phyloP scores from a whole-genome alignment of 2,888 invertebrate species.

The Lacanobia wlatinum region DNA sequence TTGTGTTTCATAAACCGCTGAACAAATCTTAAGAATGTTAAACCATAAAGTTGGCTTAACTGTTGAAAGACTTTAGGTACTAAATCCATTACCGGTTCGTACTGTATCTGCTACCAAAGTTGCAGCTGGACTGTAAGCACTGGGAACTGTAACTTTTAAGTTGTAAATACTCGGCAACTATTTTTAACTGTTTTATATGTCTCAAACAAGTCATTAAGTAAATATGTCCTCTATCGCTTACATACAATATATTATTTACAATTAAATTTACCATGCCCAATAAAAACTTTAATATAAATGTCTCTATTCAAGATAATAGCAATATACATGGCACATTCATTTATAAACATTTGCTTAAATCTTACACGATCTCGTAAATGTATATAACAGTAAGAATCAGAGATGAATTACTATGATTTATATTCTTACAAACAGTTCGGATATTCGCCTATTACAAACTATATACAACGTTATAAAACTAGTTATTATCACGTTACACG shows the following conservation, averaged over 20 bases:
- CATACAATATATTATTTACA: conserved; percentile 73
- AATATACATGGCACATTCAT: conserved; percentile 84
- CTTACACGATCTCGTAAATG: conserved; percentile 64
- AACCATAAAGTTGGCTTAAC: conserved; percentile 41
- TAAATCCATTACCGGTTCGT: conserved; percentile 48
- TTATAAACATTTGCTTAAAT: conserved; percentile 75
- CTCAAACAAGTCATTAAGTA: conserved; percentile 69
- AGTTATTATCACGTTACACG: conserved; percentile 91
- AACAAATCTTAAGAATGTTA: conserved; percentile 38
- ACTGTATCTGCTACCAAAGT: conserved; percentile 67
- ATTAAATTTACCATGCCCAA: conserved; percentile 69
- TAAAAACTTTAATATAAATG: conserved; percentile 76
- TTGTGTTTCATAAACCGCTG: conserved; percentile 30
- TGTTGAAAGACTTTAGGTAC: conserved; percentile 43
- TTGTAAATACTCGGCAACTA: conserved; percentile 72
- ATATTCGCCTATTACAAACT: conserved; percentile 80
- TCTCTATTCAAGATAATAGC: conserved; percentile 78
- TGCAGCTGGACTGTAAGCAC: conserved; percentile 76
- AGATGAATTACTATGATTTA: conserved; percentile 74
- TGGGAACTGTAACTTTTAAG: conserved; percentile 70
- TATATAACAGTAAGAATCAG: conserved; percentile 72
- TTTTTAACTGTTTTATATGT: conserved; percentile 69
- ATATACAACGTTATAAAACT: conserved; percentile 86
- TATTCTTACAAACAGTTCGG: conserved; percentile 75
- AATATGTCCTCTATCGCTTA: conserved; percentile 70